Evolutionary conservation across 2,888 invertebrate species (phyloP), one percentile per base, ranked within the genome.

Genomic region (Eupithecia exiguata): DNA sequence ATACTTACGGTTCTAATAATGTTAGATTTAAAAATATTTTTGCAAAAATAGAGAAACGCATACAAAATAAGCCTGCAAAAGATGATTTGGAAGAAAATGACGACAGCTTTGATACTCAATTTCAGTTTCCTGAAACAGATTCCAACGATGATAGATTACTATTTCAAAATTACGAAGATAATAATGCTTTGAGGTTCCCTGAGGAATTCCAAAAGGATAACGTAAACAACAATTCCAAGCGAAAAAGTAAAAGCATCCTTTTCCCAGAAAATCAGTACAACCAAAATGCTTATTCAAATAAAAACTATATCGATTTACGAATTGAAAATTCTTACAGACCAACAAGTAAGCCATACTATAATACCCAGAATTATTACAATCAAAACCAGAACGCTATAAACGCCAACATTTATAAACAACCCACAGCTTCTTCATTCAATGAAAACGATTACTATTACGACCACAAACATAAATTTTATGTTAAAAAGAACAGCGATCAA

Each of bases 51-150:
- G 84, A 92, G 76, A 89, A 87, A 79, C 85, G 92, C 16, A 92
- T 93, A 77, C 90, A 92, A 83, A 92, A 90, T 75, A 90, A 84
- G 75, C 90, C 87, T 36, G 81, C 72, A 10, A 71, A 81, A 67
- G 79, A 81, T 46, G 62, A 76, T 72, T 49, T 70, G n/a, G 78
- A 82, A 38, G 68, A 77, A 65, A 77, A 78, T n/a, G 25, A 67
- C 66, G 70, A 81, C 46, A 78, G 79, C 68, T 77, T 82, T 70
- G 80, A 72, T 40, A 82, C 84, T 0, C 89, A 87, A 83, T 92
- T 89, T 87, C 75, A 80, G 0, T 92, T 93, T 76, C 92, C 94
- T 25, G 67, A 77, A n/a, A 70, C 38, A 36, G 70, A 65, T 75
- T 67, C 67, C 14, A 76, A 83, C 68, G 80, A 82, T 18, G 67